These are phyloP conservation scores for Pungitius pungitius DNA, from an alignment of 2,113 vertebrate species.

Conservation along the genomic window DNA sequence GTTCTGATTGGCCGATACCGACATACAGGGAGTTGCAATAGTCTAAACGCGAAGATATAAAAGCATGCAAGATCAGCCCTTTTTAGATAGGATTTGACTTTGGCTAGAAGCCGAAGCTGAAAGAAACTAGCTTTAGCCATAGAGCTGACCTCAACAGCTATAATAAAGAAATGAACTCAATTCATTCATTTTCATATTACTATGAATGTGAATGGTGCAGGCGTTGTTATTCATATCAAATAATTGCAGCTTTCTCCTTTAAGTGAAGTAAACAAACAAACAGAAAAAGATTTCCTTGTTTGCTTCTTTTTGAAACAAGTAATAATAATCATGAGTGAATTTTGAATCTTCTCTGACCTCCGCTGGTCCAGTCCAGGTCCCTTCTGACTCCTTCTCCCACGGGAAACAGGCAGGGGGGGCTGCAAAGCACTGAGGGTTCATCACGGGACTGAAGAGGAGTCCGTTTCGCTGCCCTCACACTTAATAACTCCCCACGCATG, in stretches of 20 bases:
- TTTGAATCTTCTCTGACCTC: not conserved
- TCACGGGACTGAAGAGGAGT: slow-evolving; percentile 17
- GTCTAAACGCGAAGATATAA: no score
- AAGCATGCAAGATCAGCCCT: no score
- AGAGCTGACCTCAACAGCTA: no score
- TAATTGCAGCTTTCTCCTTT: not conserved
- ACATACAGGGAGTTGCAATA: no score
- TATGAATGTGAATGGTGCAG: slow-evolving; percentile 50
- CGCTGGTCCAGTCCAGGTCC: slow-evolving; percentile 13
- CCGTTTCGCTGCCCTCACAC: slow-evolving; percentile 14
- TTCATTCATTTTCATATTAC: slow-evolving; percentile 36
- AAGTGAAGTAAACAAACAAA: not conserved
- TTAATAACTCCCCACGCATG: slow-evolving; percentile 21
- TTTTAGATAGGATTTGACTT: no score
- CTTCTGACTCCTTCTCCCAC: slow-evolving; percentile 22
- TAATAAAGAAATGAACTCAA: not conserved
- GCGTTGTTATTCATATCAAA: slow-evolving; percentile 27
- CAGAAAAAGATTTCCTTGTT: slow-evolving; percentile 32
- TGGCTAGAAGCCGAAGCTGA: no score
- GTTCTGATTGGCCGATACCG: no score
- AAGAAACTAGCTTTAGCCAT: no score
- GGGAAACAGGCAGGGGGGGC: not conserved
- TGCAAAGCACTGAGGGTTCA: slow-evolving; percentile 31
- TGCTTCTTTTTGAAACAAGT: slow-evolving; percentile 1
- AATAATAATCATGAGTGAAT: not conserved